Evolutionary conservation across 2,797 vertebrate genomes (phyloP).

Genomic region (Chromobotia macracanthus): DNA sequence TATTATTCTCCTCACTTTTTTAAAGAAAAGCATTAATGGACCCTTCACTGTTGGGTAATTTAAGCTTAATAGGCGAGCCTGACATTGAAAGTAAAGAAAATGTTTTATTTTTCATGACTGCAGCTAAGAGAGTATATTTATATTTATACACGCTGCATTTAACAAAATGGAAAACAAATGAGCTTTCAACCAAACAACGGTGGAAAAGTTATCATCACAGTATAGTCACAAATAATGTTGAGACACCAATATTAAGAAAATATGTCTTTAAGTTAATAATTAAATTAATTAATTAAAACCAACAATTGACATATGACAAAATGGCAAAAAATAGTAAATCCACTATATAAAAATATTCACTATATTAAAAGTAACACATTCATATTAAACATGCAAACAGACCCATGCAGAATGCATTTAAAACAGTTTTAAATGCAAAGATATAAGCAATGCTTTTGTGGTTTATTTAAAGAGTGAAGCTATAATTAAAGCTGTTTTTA

Average conservation of each 20-base stretch:
- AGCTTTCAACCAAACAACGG: background rate
- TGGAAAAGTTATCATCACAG: background rate
- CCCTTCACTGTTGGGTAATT: background rate
- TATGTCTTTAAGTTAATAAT: too few species aligned
- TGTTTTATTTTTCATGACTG: too few species aligned
- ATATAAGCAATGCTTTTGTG: constrained; percentile 10
- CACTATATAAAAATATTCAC: background rate
- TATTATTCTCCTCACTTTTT: background rate
- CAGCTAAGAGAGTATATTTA: too few species aligned
- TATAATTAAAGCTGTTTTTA: constrained; percentile 29
- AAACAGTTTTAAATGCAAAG: background rate
- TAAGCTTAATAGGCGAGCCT: background rate
- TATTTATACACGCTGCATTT: background rate
- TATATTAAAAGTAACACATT: background rate
- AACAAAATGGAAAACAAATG: background rate
- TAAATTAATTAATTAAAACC: background rate
- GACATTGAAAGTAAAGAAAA: too few species aligned
- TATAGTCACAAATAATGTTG: too few species aligned
- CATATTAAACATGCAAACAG: background rate
- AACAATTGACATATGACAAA: too few species aligned
- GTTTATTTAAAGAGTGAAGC: constrained; percentile 16
- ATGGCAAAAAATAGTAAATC: too few species aligned
- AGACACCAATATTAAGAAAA: too few species aligned
- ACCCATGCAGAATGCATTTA: background rate
- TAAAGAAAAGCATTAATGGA: background rate